phyloP scores from a whole-genome alignment of 2,113 vertebrate genomes.

The Bettongia penicillata region DNA sequence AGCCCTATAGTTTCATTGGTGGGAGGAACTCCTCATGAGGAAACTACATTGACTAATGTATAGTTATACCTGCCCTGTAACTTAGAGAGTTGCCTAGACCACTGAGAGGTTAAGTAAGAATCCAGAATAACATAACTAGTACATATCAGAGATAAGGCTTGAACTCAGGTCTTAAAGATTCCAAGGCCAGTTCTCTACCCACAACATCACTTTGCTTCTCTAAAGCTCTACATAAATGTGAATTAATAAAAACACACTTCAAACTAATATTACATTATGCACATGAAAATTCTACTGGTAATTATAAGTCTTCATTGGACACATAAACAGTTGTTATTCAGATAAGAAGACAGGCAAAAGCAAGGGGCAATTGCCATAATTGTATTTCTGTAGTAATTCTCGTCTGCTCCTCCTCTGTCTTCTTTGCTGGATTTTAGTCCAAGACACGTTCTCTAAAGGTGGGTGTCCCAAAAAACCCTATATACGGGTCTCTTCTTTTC shows the following conservation, averaged over 20 bases:
- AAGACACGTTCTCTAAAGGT: not conserved
- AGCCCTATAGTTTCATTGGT: not conserved
- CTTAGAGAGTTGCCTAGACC: not conserved
- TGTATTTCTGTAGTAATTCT: not conserved
- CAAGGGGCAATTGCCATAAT: not conserved
- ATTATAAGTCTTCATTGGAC: not conserved
- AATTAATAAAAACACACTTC: too few relatives aligned
- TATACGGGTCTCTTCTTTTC: not conserved
- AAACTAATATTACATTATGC: not conserved
- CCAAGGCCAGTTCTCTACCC: not conserved
- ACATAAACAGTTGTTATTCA: not conserved
- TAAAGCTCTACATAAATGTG: too few relatives aligned
- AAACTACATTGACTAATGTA: not conserved
- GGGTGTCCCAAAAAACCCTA: not conserved
- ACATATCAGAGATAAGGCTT: not conserved
- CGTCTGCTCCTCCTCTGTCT: too few relatives aligned
- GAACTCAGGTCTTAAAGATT: not conserved
- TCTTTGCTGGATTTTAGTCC: too few relatives aligned
- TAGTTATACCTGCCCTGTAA: not conserved
- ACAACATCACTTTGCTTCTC: too few relatives aligned
- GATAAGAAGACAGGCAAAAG: not conserved
- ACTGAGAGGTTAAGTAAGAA: not conserved
- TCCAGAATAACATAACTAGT: not conserved
- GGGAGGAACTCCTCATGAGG: not conserved
- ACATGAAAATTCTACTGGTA: not conserved